Evolutionary conservation across 64 coral and sea anemone genomes (phyloP).

Genomic region (Platygyra sinensis): DNA sequence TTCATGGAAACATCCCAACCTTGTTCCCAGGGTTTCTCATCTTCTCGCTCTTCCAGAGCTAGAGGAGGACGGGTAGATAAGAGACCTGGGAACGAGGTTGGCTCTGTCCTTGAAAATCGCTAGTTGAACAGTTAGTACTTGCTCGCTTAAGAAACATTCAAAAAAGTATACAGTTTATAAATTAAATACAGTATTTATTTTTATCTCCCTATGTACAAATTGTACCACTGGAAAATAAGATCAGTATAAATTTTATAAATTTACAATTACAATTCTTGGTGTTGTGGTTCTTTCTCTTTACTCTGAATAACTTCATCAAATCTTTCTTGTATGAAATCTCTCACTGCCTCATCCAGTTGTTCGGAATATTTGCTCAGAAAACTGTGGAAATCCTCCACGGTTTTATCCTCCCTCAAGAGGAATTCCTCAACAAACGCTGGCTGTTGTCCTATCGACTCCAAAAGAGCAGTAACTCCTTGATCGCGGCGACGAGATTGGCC

Average conservation of each 20-base stretch:
- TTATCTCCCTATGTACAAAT: too few species aligned
- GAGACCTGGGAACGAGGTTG: too few species aligned
- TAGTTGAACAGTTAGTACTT: too few species aligned
- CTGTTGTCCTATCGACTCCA: constrained; percentile 24
- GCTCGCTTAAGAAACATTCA: too few species aligned
- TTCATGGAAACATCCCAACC: too few species aligned
- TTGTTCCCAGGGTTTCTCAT: too few species aligned
- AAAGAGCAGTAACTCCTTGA: constrained; percentile 26
- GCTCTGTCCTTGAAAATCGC: too few species aligned
- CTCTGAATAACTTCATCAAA: neutral
- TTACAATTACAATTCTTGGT: neutral
- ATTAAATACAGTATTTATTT: too few species aligned
- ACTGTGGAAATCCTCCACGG: constrained; percentile 44
- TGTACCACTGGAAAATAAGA: neutral
- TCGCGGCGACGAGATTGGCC: constrained; percentile 53
- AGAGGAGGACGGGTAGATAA: too few species aligned
- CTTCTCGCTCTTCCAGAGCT: too few species aligned
- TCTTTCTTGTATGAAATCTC: constrained; percentile 19
- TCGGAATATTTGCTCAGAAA: constrained; percentile 49
- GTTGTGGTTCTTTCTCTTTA: neutral
- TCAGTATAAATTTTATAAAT: neutral
- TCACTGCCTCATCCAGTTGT: constrained; percentile 9
- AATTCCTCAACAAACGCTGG: constrained; percentile 73
- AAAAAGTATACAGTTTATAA: too few species aligned
- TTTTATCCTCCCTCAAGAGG: constrained; percentile 76